A percentile compares a stretch with the other conserved stretches of the same genome.
These are phyloP conservation scores for Exocentrus adspersus DNA, from an alignment of 2,888 invertebrate species.

Conservation along the genomic window DNA sequence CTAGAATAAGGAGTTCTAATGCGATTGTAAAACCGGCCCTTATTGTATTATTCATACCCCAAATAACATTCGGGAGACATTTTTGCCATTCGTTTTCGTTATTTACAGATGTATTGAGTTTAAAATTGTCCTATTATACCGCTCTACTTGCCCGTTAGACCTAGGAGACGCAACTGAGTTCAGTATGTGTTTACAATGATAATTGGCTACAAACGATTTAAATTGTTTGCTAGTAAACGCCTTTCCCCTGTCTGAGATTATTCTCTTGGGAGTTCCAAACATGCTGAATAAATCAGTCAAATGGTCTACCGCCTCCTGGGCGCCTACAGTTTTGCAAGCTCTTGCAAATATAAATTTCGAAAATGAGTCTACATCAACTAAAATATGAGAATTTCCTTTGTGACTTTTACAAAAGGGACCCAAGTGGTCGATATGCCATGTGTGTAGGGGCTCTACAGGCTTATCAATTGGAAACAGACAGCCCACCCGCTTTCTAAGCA, in stretches of 20 bases:
- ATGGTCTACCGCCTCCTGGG: too few species aligned
- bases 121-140: slow-evolving; percentile 21
- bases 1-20: too few species aligned
- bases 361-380: too few species aligned
- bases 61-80: slow-evolving; percentile 9
- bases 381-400: too few species aligned
- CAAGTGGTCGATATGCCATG: too few species aligned
- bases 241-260: slow-evolving; percentile 2
- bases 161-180: slow-evolving; percentile 18
- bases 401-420: too few species aligned
- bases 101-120: slow-evolving; percentile 11
- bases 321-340: too few species aligned
- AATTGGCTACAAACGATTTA: not conserved
- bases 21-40: too few species aligned
- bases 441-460: not conserved
- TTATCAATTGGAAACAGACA: not conserved
- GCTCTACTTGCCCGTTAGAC: slow-evolving; percentile 25
- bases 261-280: slow-evolving; percentile 7
- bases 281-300: too few species aligned
- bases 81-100: slow-evolving; percentile 23
- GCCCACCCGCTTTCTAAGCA: not conserved
- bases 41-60: slow-evolving; percentile 21
- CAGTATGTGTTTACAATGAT: slow-evolving; percentile 1
- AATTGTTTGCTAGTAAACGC: slow-evolving; percentile 7
- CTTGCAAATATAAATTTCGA: too few species aligned